A percentile compares a stretch with the other conserved stretches of the same genome.
These are phyloP conservation scores for Drosophila quadrilineata DNA, from an alignment of 1,140 invertebrate genomes.

Conservation along the genomic window DNA sequence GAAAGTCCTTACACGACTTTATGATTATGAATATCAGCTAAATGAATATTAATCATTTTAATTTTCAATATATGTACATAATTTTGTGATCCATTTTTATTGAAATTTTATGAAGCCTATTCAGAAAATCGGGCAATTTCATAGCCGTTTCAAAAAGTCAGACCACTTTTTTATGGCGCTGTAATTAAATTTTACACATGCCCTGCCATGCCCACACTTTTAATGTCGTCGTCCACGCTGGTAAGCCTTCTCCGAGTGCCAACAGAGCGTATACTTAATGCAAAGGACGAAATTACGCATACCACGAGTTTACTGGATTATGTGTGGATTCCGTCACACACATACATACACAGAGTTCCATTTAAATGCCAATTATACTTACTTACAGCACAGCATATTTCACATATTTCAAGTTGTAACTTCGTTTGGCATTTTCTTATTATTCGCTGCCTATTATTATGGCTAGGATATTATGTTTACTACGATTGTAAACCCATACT, in stretches of 20 bases:
- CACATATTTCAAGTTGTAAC: slow-evolving; percentile 60
- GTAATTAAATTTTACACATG: slow-evolving; percentile 62
- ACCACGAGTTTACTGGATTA: slow-evolving; percentile 35
- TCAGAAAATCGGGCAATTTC: slow-evolving; percentile 39
- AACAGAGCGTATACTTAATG: slow-evolving; percentile 57
- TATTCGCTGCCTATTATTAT: slow-evolving; percentile 73
- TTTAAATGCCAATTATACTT: slow-evolving; percentile 76
- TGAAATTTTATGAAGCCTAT: slow-evolving; percentile 44
- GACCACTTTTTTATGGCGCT: slow-evolving; percentile 48
- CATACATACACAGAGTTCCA: slow-evolving; percentile 24
- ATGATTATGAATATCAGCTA: too few relatives aligned
- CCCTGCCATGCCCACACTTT: slow-evolving; percentile 9
- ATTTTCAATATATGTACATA: too few relatives aligned
- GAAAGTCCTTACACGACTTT: too few relatives aligned
- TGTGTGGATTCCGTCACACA: too few relatives aligned
- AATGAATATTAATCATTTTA: too few relatives aligned
- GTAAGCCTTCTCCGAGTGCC: slow-evolving; percentile 51
- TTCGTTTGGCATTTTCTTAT: slow-evolving; percentile 63
- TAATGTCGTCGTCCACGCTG: slow-evolving; percentile 15
- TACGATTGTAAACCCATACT: not conserved
- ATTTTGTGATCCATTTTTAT: slow-evolving; percentile 13
- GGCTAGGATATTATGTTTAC: too few relatives aligned
- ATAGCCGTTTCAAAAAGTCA: slow-evolving; percentile 22
- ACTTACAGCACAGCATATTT: slow-evolving; percentile 53
- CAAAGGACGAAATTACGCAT: slow-evolving; percentile 18